These are phyloP conservation scores for Aythya baeri DNA, from an alignment of 2,113 vertebrate genomes.

Conservation along the genomic window DNA sequence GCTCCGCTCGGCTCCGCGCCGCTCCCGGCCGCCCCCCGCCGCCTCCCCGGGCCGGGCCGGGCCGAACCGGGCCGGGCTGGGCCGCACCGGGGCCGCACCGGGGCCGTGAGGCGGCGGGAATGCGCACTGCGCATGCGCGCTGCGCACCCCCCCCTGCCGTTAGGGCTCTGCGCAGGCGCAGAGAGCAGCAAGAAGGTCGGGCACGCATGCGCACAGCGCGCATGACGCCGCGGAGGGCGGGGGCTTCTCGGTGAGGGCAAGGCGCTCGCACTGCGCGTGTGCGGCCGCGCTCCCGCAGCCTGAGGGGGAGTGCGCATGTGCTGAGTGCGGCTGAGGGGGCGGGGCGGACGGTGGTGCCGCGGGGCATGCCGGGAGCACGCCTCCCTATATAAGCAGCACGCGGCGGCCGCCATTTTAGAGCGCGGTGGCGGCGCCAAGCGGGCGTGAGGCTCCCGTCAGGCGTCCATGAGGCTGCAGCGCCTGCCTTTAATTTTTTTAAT, in stretches of 20 bases:
- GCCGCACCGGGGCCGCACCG: too few species aligned
- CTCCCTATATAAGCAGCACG: rapidly evolving
- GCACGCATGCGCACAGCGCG: rapidly evolving
- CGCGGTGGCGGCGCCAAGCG: too few species aligned
- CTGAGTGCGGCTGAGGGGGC: rapidly evolving
- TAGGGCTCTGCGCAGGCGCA: background rate
- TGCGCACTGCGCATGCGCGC: too few species aligned
- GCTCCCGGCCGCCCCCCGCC: too few species aligned
- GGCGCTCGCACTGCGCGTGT: background rate
- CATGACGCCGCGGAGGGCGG: rapidly evolving
- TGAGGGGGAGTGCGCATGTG: rapidly evolving
- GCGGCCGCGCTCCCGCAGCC: rapidly evolving
- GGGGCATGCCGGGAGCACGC: rapidly evolving
- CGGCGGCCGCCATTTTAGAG: too few species aligned
- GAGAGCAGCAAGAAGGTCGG: rapidly evolving
- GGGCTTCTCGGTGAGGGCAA: rapidly evolving
- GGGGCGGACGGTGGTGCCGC: rapidly evolving
- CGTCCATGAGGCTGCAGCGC: too few species aligned
- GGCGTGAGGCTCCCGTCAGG: too few species aligned
- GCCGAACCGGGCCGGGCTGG: too few species aligned
- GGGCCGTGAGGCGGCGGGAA: too few species aligned
- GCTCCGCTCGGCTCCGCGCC: too few species aligned
- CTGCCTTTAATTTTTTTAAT: background rate
- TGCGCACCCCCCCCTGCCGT: too few species aligned
- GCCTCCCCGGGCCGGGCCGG: too few species aligned